Conservation (phyloP, 2,113 vertebrate genomes). For the Sylvia atricapilla region DNA sequence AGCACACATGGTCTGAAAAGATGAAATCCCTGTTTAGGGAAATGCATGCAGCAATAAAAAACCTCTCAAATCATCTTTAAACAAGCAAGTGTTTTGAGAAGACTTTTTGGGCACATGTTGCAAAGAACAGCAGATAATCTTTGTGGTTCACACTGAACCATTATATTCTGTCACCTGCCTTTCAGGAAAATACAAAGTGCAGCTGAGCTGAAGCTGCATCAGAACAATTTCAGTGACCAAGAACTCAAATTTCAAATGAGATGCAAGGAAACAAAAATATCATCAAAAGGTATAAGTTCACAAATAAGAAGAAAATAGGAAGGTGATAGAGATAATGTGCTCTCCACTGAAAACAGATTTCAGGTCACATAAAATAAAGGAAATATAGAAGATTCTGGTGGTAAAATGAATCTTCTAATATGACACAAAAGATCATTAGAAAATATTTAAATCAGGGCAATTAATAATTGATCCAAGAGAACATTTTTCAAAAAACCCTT, state of each 20-base stretch:
- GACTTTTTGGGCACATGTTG: neutral
- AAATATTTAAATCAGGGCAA: neutral
- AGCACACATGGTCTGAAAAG: neutral
- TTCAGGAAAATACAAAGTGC: neutral
- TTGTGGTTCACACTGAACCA: neutral
- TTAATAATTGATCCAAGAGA: neutral
- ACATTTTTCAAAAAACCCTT: neutral
- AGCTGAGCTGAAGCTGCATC: neutral
- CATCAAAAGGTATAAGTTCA: neutral
- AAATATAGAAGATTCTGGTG: neutral
- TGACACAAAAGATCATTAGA: neutral
- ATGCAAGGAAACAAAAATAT: neutral
- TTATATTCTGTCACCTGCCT: neutral
- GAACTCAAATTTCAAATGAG: neutral
- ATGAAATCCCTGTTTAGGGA: neutral
- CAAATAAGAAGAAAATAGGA: neutral
- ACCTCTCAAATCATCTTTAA: neutral
- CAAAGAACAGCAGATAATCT: neutral
- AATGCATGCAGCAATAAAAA: neutral
- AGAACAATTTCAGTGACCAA: neutral
- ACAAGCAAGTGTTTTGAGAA: neutral
- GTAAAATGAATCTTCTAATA: neutral
- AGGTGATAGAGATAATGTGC: neutral
- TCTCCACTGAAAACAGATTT: neutral
- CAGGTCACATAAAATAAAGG: neutral